These are phyloP conservation scores for Virgularia gustaviana DNA, from an alignment of 92 coral and sea anemone species.

Conservation along the genomic window DNA sequence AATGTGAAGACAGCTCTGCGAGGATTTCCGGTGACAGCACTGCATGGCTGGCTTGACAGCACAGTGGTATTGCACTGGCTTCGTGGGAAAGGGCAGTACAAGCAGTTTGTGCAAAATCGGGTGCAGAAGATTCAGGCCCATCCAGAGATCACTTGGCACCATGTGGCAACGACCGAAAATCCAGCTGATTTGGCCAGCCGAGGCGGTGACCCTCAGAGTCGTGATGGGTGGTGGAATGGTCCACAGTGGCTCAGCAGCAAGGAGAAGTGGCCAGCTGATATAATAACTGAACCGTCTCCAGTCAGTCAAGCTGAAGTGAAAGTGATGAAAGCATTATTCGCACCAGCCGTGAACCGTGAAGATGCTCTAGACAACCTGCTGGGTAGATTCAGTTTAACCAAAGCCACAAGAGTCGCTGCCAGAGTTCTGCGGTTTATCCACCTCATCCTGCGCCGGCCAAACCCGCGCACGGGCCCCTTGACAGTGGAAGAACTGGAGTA, in stretches of 20 bases:
- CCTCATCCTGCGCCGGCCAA: not conserved
- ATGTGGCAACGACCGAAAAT: not conserved
- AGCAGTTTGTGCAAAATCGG: not conserved
- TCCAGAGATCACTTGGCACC: not conserved
- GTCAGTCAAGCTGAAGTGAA: constrained; percentile 18
- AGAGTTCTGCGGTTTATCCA: not conserved
- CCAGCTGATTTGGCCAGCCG: constrained; percentile 11
- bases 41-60: not conserved
- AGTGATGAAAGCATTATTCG: constrained; percentile 2
- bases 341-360: not conserved
- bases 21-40: not conserved
- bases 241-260: constrained; percentile 32
- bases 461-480: not conserved
- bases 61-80: constrained; percentile 2
- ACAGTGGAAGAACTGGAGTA: constrained; percentile 31
- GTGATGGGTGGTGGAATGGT: constrained; percentile 10
- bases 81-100: not conserved
- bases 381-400: not conserved
- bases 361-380: constrained; percentile 7
- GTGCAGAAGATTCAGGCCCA: not conserved
- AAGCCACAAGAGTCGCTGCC: constrained; percentile 12
- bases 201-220: not conserved
- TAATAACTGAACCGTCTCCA: not conserved
- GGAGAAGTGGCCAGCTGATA: constrained; percentile 36
- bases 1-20: not conserved